Conservation (phyloP, 2,888 invertebrate species). For the Tenodera sinensis region DNA sequence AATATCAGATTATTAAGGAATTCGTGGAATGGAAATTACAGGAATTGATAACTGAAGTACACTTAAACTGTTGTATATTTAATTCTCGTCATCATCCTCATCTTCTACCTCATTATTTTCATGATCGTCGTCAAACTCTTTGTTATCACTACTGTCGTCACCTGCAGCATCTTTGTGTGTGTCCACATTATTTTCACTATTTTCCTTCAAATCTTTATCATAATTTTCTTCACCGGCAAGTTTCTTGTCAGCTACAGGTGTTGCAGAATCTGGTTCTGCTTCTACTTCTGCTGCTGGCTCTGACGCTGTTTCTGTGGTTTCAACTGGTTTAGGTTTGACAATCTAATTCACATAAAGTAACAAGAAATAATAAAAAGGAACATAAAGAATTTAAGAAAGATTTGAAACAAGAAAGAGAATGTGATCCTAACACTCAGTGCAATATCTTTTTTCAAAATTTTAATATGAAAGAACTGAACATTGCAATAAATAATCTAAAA, state of each 20-base stretch:
- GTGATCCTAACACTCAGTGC: too few relatives aligned
- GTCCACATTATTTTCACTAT: background rate
- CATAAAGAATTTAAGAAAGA: too few relatives aligned
- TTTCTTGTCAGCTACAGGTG: background rate
- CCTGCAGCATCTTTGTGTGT: background rate
- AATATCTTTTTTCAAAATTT: too few relatives aligned
- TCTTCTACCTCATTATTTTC: background rate
- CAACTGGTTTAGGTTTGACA: conserved; percentile 21
- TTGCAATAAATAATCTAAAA: too few relatives aligned
- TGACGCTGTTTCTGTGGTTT: background rate
- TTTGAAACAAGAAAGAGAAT: too few relatives aligned
- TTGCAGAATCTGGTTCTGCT: background rate
- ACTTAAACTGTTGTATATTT: too few relatives aligned
- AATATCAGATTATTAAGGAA: too few relatives aligned
- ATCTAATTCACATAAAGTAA: too few relatives aligned
- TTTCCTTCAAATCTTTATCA: background rate
- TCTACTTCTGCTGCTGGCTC: background rate
- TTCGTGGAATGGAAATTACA: too few relatives aligned
- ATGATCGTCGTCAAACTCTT: conserved; percentile 5
- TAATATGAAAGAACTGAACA: too few relatives aligned
- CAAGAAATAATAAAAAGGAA: too few relatives aligned
- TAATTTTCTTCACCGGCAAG: background rate
- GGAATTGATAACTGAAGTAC: too few relatives aligned
- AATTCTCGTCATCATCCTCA: conserved; percentile 6
- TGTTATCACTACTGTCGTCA: background rate